phyloP scores from a whole-genome alignment of 2,888 invertebrate species.

The Macaria liturata region DNA sequence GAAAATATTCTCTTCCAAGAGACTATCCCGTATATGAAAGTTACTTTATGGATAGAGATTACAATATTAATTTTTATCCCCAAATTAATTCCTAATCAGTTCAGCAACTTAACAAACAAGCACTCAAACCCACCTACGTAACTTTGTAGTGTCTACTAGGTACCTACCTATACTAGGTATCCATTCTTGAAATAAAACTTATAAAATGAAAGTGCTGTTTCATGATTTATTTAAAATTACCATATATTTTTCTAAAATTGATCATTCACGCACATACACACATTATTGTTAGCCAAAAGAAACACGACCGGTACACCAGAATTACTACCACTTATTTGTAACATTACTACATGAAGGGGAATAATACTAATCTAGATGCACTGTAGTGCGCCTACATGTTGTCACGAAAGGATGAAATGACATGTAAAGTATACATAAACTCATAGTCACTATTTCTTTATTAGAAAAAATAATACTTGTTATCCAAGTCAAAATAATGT shows the following conservation, averaged over 20 bases:
- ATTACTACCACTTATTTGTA: conserved; percentile 9
- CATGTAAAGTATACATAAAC: conserved; percentile 47
- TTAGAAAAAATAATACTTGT: conserved; percentile 76
- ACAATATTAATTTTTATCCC: too few species aligned
- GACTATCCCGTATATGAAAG: too few species aligned
- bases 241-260: conserved; percentile 75
- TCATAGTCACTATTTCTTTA: conserved; percentile 67
- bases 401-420: conserved; percentile 49
- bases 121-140: too few species aligned
- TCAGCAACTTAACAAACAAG: too few species aligned
- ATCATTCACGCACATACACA: conserved; percentile 82
- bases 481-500: conserved; percentile 62
- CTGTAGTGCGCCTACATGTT: conserved; percentile 33
- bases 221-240: conserved; percentile 27
- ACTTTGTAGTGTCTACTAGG: too few species aligned
- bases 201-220: conserved; percentile 6
- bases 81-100: too few species aligned
- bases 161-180: too few species aligned
- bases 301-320: conserved; percentile 54
- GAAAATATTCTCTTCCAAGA: too few species aligned
- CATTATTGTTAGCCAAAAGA: conserved; percentile 56
- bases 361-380: conserved; percentile 42
- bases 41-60: too few species aligned
- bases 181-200: too few species aligned
- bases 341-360: conserved; percentile 26